Evolutionary conservation across 2,888 invertebrate genomes (phyloP).

Genomic region (Drosophila colorata): DNA sequence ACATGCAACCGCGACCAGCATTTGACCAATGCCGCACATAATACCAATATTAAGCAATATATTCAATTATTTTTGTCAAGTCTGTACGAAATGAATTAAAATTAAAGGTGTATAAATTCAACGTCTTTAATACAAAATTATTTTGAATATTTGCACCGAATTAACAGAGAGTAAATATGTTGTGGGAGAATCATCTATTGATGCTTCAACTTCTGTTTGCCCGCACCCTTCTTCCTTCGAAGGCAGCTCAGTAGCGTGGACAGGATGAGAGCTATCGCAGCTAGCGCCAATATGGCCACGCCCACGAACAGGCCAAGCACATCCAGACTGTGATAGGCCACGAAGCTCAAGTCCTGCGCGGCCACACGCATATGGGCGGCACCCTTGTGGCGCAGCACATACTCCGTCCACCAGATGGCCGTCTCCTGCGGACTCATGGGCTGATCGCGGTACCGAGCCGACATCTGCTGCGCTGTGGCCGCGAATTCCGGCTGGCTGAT

Average conservation of each 20-base stretch:
- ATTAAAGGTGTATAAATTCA: not conserved
- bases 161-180: not conserved
- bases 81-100: not conserved
- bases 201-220: conserved; percentile 25
- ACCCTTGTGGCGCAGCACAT: conserved; percentile 82
- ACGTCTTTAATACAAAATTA: not conserved
- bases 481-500: conserved; percentile 62
- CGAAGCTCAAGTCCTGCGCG: conserved; percentile 78
- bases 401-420: conserved; percentile 83
- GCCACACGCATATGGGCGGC: conserved; percentile 82
- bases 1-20: conserved; percentile 11
- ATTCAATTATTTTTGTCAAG: not conserved
- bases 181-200: too few species aligned
- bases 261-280: not conserved
- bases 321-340: conserved; percentile 82
- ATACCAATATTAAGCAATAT: conserved; percentile 13
- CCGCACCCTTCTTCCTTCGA: not conserved
- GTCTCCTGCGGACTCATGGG: conserved; percentile 78
- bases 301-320: conserved; percentile 66
- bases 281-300: conserved; percentile 25
- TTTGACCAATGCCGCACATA: conserved; percentile 1
- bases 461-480: conserved; percentile 59
- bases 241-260: conserved; percentile 11
- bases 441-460: conserved; percentile 80
- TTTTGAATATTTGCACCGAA: not conserved